Evolutionary conservation across 2,797 vertebrate species (phyloP).

Genomic region (Bradypodion ventrale): DNA sequence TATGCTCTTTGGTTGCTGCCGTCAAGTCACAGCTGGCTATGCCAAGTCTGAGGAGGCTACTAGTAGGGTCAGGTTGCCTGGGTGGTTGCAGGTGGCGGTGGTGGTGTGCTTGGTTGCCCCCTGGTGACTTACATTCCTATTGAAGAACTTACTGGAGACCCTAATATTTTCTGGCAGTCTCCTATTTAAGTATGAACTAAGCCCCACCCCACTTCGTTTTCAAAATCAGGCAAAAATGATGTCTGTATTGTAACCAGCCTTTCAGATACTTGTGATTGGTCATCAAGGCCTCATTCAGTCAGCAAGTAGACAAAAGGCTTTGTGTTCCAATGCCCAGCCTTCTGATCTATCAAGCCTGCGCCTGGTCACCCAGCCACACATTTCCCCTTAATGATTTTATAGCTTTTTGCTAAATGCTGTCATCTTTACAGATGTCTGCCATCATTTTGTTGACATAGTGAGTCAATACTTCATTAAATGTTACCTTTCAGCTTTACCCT

Average conservation of each 20-base stretch:
- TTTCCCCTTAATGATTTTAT: slow-evolving; percentile 62
- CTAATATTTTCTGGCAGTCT: too few species aligned
- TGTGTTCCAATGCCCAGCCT: slow-evolving; percentile 51
- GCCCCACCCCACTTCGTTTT: too few species aligned
- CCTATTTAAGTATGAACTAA: too few species aligned
- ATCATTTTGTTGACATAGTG: slow-evolving; percentile 56
- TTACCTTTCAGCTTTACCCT: slow-evolving; percentile 62
- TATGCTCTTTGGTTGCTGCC: too few species aligned
- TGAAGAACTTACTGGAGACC: too few species aligned
- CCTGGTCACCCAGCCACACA: slow-evolving; percentile 17
- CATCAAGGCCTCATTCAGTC: slow-evolving; percentile 31
- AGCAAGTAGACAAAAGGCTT: slow-evolving; percentile 47
- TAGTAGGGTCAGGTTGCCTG: too few species aligned
- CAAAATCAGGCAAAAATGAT: too few species aligned
- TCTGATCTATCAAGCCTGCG: slow-evolving; percentile 52
- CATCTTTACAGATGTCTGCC: slow-evolving; percentile 61
- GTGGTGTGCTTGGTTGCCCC: too few species aligned
- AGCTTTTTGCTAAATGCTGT: slow-evolving; percentile 61
- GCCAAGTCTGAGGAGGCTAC: too few species aligned
- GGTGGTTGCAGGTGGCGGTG: too few species aligned
- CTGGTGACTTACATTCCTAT: too few species aligned
- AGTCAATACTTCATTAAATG: slow-evolving; percentile 71
- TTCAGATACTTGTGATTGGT: slow-evolving; percentile 54
- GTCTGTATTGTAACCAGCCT: background rate
- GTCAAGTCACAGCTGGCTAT: too few species aligned